A percentile compares a stretch with the other conserved stretches of the same genome.
Evolutionary conservation across 2,888 invertebrate genomes (phyloP).

Genomic region (Boloria euphrosyne): DNA sequence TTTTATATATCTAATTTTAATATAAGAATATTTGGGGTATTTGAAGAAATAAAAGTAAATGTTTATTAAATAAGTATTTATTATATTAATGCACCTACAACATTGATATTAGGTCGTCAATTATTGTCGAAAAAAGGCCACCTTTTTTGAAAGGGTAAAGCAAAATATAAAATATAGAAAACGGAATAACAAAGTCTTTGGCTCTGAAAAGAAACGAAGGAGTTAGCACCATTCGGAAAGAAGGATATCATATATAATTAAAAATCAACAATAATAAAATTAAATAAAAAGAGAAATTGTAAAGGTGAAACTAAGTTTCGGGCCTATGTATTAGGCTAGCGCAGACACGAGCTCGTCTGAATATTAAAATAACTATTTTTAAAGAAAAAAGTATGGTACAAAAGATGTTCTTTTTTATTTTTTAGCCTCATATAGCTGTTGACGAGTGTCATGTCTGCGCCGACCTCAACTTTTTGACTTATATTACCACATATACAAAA

Average conservation of each 20-base stretch:
- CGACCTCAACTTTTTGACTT: slow-evolving; percentile 24
- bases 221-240: slow-evolving; percentile 72
- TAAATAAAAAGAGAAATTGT: slow-evolving; percentile 37
- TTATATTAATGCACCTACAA: slow-evolving; percentile 63
- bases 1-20: too few species aligned
- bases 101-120: slow-evolving; percentile 61
- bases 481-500: slow-evolving; percentile 39
- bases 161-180: slow-evolving; percentile 44
- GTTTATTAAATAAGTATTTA: slow-evolving; percentile 80
- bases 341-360: slow-evolving; percentile 29
- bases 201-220: slow-evolving; percentile 65
- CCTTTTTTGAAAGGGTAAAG: slow-evolving; percentile 49
- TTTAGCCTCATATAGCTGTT: slow-evolving; percentile 21
- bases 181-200: slow-evolving; percentile 66
- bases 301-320: slow-evolving; percentile 47
- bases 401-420: not conserved
- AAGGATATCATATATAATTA: slow-evolving; percentile 45
- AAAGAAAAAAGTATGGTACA: slow-evolving; percentile 8
- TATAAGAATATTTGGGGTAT: too few species aligned
- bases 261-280: slow-evolving; percentile 47
- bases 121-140: slow-evolving; percentile 69
- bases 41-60: slow-evolving; percentile 51
- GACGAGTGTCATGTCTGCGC: slow-evolving; percentile 27
- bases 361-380: not conserved
- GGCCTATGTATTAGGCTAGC: slow-evolving; percentile 34